A percentile compares a stretch with the other conserved stretches of the same genome.
Conservation (phyloP, 2,888 invertebrate genomes). For the Lordiphosa fenestrarum region DNA sequence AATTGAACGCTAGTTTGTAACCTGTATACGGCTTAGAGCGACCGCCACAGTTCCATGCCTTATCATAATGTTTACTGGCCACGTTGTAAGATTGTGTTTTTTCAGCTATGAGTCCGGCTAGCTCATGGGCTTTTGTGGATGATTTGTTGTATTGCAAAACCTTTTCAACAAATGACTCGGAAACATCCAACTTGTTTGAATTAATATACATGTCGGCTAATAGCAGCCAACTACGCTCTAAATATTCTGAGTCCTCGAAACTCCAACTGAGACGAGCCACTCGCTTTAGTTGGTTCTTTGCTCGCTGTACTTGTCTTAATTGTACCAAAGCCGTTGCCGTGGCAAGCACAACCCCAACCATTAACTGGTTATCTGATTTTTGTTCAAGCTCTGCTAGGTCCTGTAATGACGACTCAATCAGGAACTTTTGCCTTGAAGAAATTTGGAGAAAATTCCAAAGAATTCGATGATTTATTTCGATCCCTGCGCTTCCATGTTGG, state of each 20-base stretch:
- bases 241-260: conserved; percentile 96
- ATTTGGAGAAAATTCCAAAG: conserved; percentile 91
- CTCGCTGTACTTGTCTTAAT: conserved; percentile 93
- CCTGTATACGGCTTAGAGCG: conserved; percentile 92
- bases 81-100: conserved; percentile 94
- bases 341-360: conserved; percentile 92
- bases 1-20: conserved; percentile 94
- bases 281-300: conserved; percentile 95
- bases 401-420: conserved; percentile 91
- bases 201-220: conserved; percentile 94
- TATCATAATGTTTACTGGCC: conserved; percentile 89
- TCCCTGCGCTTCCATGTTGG: conserved; percentile 83
- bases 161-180: conserved; percentile 89
- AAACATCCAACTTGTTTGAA: conserved; percentile 91
- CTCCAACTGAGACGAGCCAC: conserved; percentile 93
- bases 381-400: conserved; percentile 87
- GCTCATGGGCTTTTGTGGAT: conserved; percentile 94
- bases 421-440: conserved; percentile 90
- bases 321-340: conserved; percentile 89
- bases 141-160: conserved; percentile 92
- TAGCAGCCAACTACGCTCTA: conserved; percentile 97
- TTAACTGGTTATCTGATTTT: conserved; percentile 87
- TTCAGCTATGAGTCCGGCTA: conserved; percentile 90
- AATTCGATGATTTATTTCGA: conserved; percentile 86
- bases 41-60: conserved; percentile 92